Conservation (phyloP, 2,113 vertebrate genomes). For the Globicephala melas region DNA sequence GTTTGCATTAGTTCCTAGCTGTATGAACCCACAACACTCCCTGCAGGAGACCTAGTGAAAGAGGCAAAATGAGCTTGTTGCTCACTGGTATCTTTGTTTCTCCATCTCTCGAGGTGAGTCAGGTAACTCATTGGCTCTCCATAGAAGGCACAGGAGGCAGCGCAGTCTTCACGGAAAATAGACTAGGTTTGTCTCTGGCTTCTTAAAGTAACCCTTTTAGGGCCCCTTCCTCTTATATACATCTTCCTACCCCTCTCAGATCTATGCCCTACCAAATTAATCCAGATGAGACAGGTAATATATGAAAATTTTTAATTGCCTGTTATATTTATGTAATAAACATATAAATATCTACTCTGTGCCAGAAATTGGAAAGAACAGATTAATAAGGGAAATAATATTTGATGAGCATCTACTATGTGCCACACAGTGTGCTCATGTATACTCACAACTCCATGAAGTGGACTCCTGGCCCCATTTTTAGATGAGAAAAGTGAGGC, state of each 20-base stretch:
- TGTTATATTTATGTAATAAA: background rate
- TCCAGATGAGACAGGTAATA: background rate
- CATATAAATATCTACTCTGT: background rate
- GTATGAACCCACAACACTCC: conserved; percentile 18
- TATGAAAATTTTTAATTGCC: background rate
- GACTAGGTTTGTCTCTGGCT: background rate
- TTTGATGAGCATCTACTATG: background rate
- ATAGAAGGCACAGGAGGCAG: background rate
- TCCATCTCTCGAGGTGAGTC: background rate
- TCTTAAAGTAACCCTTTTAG: background rate
- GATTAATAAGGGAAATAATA: background rate
- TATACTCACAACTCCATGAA: background rate
- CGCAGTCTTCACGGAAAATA: background rate
- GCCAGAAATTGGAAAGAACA: background rate
- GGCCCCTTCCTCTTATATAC: background rate
- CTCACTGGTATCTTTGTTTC: background rate
- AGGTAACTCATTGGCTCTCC: background rate
- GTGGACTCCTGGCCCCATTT: background rate
- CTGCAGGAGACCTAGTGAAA: conserved; percentile 17
- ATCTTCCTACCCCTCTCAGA: background rate
- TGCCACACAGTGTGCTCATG: background rate
- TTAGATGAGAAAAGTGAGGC: background rate
- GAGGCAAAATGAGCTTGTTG: conserved; percentile 58
- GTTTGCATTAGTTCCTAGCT: conserved; percentile 61
- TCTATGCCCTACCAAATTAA: background rate